Evolutionary conservation across 2,888 invertebrate species (phyloP).

Genomic region (Machimus atricapillus): DNA sequence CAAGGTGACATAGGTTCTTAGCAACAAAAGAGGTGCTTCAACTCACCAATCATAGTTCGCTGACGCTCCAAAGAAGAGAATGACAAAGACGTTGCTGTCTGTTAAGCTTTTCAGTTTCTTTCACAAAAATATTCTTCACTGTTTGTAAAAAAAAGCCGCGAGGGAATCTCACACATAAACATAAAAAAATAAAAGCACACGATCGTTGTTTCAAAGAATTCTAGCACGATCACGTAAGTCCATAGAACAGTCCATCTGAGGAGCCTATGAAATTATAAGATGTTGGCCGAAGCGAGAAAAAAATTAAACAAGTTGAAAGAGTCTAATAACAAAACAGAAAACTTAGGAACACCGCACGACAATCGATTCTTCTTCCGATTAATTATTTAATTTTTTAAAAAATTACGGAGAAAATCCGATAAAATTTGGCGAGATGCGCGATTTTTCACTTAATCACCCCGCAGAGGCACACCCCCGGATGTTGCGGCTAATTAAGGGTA

Average conservation of each 20-base stretch:
- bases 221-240: conserved; percentile 29
- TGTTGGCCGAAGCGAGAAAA: neutral
- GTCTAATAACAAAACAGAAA: neutral
- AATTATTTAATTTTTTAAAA: neutral
- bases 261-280: neutral
- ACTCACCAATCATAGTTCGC: neutral
- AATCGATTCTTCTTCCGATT: neutral
- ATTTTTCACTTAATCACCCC: conserved; percentile 6
- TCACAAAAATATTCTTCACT: neutral
- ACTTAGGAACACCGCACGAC: neutral
- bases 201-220: neutral
- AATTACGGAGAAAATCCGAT: neutral
- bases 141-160: neutral
- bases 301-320: neutral
- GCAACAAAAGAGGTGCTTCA: neutral
- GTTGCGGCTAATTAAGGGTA: neutral
- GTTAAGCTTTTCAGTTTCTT: neutral
- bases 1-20: neutral
- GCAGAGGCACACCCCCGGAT: neutral
- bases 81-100: neutral
- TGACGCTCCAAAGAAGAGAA: neutral
- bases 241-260: conserved; percentile 38
- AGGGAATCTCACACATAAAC: neutral
- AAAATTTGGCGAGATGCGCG: neutral
- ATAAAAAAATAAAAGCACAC: neutral